Conservation (phyloP, 2,888 invertebrate species). For the Chrysodeixis includens region DNA sequence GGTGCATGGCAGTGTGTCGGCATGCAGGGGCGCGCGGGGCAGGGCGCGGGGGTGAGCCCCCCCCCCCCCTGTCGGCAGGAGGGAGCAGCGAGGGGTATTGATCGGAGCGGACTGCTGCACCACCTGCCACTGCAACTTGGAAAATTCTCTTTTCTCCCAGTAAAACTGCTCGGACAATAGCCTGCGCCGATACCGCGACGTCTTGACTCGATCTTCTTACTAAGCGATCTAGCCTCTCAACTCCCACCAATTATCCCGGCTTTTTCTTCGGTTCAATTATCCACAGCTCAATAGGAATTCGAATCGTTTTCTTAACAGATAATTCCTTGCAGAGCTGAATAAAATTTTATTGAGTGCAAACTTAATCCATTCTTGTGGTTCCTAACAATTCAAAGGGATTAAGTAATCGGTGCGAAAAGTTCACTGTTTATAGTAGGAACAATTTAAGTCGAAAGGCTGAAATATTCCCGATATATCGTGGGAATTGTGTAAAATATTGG, state of each 20-base stretch:
- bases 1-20: conserved; percentile 47
- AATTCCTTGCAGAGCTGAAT: neutral
- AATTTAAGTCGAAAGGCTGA: too few species aligned
- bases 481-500: neutral
- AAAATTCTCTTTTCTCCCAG: conserved; percentile 62
- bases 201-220: conserved; percentile 8
- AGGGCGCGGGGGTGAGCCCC: conserved; percentile 40
- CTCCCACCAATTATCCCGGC: neutral
- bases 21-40: conserved; percentile 53
- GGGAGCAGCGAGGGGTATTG: conserved; percentile 71
- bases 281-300: conserved; percentile 4
- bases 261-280: conserved; percentile 23
- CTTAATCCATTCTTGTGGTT: neutral
- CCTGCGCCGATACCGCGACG: conserved; percentile 11
- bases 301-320: conserved; percentile 6
- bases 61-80: conserved; percentile 47
- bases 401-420: neutral
- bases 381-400: neutral
- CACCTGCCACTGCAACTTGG: conserved; percentile 77
- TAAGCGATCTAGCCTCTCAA: conserved; percentile 6
- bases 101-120: conserved; percentile 75
- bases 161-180: conserved; percentile 38
- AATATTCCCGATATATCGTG: too few species aligned
- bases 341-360: neutral
- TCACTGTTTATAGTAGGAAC: too few species aligned